phyloP scores from a whole-genome alignment of 2,888 invertebrate species.

The Eilema caniola region DNA sequence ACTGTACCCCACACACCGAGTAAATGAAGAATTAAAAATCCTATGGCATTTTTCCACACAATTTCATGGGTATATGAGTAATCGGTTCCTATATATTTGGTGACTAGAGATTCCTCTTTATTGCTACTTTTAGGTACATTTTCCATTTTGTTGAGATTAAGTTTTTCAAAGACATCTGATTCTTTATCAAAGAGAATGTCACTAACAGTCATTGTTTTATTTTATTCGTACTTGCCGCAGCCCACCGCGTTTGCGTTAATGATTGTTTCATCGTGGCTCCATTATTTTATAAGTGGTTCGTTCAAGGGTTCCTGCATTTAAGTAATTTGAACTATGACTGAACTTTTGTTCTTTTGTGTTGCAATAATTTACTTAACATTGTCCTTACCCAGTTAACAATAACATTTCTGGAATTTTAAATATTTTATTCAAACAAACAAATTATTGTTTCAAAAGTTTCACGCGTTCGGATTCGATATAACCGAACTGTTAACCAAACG shows the following conservation, averaged over 20 bases:
- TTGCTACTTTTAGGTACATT: constrained; percentile 14
- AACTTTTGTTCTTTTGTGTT: constrained; percentile 23
- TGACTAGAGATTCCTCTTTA: constrained; percentile 18
- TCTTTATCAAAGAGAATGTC: constrained; percentile 13
- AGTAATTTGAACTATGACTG: constrained; percentile 21
- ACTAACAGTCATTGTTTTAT: constrained; percentile 31
- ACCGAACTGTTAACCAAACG: too few relatives aligned
- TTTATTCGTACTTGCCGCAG: constrained; percentile 18
- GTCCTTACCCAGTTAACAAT: neutral
- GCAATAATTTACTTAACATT: constrained; percentile 7
- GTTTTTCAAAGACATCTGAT: constrained; percentile 4
- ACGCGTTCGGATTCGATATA: too few relatives aligned
- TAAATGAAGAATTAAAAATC: constrained; percentile 85
- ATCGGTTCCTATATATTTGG: constrained; percentile 67
- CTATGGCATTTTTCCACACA: constrained; percentile 89
- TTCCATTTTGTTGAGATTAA: constrained; percentile 12
- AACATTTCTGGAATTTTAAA: neutral
- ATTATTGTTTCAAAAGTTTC: too few relatives aligned
- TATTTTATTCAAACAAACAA: neutral
- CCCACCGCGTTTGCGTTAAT: constrained; percentile 28
- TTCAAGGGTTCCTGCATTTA: constrained; percentile 30
- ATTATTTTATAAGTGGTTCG: constrained; percentile 38
- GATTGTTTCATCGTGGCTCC: constrained; percentile 24
- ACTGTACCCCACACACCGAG: constrained; percentile 76
- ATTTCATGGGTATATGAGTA: constrained; percentile 79